Conservation (phyloP, 1,140 invertebrate genomes). For the Sipha flava region DNA sequence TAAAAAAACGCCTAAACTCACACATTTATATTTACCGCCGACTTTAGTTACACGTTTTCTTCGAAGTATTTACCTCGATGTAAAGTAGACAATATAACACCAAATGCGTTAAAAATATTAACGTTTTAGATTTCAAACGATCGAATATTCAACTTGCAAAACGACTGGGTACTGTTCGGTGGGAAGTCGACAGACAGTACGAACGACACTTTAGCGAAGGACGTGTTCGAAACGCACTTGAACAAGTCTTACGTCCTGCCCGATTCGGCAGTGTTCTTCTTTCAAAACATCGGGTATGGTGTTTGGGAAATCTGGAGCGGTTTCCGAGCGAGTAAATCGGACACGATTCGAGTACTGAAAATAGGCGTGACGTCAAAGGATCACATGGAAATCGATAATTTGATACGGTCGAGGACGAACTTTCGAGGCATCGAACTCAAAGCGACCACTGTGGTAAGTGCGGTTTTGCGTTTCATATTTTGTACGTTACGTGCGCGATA, state of each 20-base stretch:
- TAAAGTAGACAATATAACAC: neutral
- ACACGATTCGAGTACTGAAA: neutral
- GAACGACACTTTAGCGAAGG: neutral
- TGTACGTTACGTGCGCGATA: too few relatives aligned
- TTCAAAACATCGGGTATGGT: neutral
- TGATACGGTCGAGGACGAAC: neutral
- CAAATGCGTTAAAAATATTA: neutral
- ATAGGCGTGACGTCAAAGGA: neutral
- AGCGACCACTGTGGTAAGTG: neutral
- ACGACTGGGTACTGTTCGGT: neutral
- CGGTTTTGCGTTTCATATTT: too few relatives aligned
- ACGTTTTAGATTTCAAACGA: neutral
- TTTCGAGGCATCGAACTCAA: neutral
- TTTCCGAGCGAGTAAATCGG: neutral
- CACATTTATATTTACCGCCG: too few relatives aligned
- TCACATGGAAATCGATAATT: neutral
- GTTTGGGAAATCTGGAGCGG: constrained; percentile 15
- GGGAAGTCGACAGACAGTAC: too few relatives aligned
- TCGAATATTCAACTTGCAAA: neutral
- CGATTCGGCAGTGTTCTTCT: neutral
- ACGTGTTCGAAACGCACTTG: neutral
- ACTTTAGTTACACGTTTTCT: too few relatives aligned
- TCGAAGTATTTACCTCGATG: too few relatives aligned
- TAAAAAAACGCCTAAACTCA: too few relatives aligned
- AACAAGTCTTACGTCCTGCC: neutral